Percentiles rank a stretch among this genome's conserved stretches.
These are phyloP conservation scores for Cephus rjabovi DNA, from an alignment of 2,888 invertebrate genomes.

Conservation along the genomic window DNA sequence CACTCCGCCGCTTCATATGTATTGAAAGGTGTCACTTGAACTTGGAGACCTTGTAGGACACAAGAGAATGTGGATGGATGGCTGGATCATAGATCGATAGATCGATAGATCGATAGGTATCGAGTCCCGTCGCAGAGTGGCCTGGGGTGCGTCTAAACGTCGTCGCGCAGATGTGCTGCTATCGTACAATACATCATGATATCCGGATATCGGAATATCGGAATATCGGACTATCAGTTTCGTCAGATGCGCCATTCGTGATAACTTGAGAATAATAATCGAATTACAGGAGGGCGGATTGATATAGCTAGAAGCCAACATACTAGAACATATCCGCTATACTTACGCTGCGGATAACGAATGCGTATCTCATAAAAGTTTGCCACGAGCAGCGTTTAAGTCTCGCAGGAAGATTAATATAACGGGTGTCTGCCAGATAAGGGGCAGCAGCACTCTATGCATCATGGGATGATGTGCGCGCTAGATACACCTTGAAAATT, in stretches of 20 bases:
- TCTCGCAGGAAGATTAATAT: constrained; percentile 28
- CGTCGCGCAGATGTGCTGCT: too few relatives aligned
- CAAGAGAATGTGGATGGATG: too few relatives aligned
- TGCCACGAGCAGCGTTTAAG: constrained; percentile 36
- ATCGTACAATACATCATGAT: too few relatives aligned
- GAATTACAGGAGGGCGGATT: constrained; percentile 32
- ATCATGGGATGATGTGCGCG: neutral
- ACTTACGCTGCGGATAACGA: constrained; percentile 45
- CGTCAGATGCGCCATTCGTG: neutral
- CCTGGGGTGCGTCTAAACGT: too few relatives aligned
- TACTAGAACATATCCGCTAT: constrained; percentile 26
- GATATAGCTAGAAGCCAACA: too few relatives aligned
- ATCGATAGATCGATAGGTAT: too few relatives aligned
- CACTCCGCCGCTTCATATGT: too few relatives aligned
- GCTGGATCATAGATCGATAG: too few relatives aligned
- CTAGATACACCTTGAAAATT: neutral
- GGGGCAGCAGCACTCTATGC: constrained; percentile 15
- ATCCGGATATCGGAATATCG: too few relatives aligned
- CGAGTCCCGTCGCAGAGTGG: too few relatives aligned
- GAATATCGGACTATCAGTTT: constrained; percentile 1
- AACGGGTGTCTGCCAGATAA: constrained; percentile 32
- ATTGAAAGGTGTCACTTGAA: too few relatives aligned
- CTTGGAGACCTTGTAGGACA: too few relatives aligned
- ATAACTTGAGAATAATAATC: constrained; percentile 38
- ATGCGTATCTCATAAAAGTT: constrained; percentile 45